Base-by-base conservation (phyloP, 2,797 vertebrate species). In the Chromobotia macracanthus region DNA sequence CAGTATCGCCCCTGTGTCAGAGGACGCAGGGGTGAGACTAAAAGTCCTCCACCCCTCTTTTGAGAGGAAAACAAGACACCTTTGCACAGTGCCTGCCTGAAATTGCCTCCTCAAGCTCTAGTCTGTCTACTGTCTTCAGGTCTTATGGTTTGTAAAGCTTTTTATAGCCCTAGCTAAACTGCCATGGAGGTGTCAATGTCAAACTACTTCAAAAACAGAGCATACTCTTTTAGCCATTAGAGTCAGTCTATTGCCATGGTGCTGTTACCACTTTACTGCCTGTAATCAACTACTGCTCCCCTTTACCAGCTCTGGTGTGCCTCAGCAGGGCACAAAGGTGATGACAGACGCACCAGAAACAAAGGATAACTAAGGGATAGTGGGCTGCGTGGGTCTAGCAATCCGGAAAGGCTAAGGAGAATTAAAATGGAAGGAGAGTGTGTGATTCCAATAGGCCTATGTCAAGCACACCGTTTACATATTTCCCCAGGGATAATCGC, bases 231-330 rank as follows among this genome's bases (percentile, higher is more conserved):
- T 85, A 87, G 84, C 88, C 87, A 88, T 87, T 90, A 83, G 80
- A 77, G 80, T 83, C 87, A 74, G 83, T 79, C 81, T 80, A 81
- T 86, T 84, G 79, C 77, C 85, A 10, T 44, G 70, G 77, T 81
- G 84, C 84, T 31, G 55, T 88, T 86, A 82, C 51, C 60, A 5
- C 61, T 92, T 92, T 91, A 90, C 87, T 82, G 80, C 87, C 87
- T 19, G 9, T 86, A 90, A 88, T 91, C 82, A 80, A 70, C 86
- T 88, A 79, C 81, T 82, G 68, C 76, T 86, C 83, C 80, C 81
- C 76, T 81, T 80, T 74, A 83, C 73, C 55, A 51, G 50, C 80
- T 84, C 76, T 82, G 83, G 69, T 86, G 81, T 86, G 48, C 69
- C 48, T 86, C 70, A 74, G 73, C 68, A 83, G 85, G 84, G 86